phyloP scores from a whole-genome alignment of 2,113 vertebrate genomes.

The Manacus vitellinus region DNA sequence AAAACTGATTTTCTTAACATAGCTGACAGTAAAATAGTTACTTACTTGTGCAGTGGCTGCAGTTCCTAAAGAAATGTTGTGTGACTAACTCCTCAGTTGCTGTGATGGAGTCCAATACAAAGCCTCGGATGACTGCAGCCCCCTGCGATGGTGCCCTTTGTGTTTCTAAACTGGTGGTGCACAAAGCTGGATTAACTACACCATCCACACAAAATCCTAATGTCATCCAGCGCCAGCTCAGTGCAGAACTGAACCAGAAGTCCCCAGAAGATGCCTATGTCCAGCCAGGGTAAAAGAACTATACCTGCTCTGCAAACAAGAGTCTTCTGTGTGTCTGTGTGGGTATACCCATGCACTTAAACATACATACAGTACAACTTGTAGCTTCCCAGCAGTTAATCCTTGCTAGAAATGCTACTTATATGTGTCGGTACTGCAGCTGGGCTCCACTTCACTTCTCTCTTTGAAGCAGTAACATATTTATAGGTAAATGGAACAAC shows the following conservation, averaged over 20 bases:
- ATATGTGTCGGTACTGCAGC: accelerated
- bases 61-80: neutral
- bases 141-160: accelerated
- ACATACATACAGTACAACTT: accelerated
- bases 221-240: neutral
- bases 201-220: neutral
- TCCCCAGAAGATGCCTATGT: accelerated
- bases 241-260: neutral
- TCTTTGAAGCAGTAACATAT: neutral
- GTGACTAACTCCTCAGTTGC: neutral
- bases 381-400: neutral
- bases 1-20: neutral
- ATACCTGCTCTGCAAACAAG: neutral
- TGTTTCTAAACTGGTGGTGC: neutral
- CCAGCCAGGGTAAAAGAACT: neutral
- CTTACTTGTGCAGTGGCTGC: neutral
- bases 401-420: neutral
- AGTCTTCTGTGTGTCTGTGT: neutral
- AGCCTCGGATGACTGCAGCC: neutral
- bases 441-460: neutral
- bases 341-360: accelerated
- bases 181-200: neutral
- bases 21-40: neutral
- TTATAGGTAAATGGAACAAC: neutral
- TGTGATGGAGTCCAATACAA: neutral